Evolutionary conservation across 2,797 vertebrate genomes (phyloP), one percentile per base, ranked within the genome.

Genomic region (Moxostoma hubbsi): DNA sequence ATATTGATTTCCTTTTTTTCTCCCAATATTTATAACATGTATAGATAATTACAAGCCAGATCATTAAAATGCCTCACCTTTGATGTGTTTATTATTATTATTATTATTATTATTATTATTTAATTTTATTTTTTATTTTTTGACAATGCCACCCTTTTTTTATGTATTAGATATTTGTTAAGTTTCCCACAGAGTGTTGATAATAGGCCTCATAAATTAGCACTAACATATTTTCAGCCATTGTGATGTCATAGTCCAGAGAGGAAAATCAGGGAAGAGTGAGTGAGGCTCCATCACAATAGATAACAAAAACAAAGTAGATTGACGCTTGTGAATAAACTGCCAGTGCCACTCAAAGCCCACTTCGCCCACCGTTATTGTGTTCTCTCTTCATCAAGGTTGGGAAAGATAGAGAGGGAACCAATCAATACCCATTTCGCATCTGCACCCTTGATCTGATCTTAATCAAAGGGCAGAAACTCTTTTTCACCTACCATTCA

Each of bases 371-470:
- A 78, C 79, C 87, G 84, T 90, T 88, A 94, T 93, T 90, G 91
- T 89, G 89, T 90, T 90, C 89, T 90, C 79, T 90, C 88, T 88
- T 92, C 89, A 90, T 92, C 90, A 87, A 81, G 82, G 81, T 83
- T 73, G 88, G 84, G 77, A 80, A 87, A 87, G 93, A 94, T 94
- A 94, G 93, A 92, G 73, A 72, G 55, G 61, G 43, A 65, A 66
- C 82, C 73, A 79, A 94, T 95, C 94, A 91, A 94, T 94, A 93
- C 85, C 90, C 85, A 92, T 92, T 93, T 93, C 91, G 93, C 92
- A 93, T 93, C 94, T 86, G 85, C 81, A 88, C 79, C 89, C 90
- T 90, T 94, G 91, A 93, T 94, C 90, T 90, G 89, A 88, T 89
- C 89, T 92, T 89, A 87, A 91, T 93, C 90, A 92, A 90, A 92